phyloP scores from a whole-genome alignment of 2,888 invertebrate genomes.

The Agelastica alni region DNA sequence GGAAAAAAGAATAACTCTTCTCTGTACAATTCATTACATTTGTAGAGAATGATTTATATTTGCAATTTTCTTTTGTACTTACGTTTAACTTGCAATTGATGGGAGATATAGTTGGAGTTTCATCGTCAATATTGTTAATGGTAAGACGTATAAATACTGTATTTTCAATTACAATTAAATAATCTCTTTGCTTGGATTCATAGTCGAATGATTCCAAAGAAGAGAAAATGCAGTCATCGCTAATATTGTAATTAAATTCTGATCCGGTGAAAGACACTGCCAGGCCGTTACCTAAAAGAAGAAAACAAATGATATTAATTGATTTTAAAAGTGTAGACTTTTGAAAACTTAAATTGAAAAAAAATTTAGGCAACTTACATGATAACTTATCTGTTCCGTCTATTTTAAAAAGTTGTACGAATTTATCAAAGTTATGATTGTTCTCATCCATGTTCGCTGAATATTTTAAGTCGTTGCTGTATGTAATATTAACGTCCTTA shows the following conservation, averaged over 20 bases:
- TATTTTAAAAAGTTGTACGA: conserved; percentile 2
- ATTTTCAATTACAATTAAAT: background rate
- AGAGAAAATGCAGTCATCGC: conserved; percentile 6
- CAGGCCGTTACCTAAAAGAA: background rate
- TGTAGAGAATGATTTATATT: no score
- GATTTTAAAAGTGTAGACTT: no score
- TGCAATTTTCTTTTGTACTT: no score
- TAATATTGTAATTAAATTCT: background rate
- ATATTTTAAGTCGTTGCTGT: background rate
- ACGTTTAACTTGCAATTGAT: conserved; percentile 9
- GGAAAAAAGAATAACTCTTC: no score
- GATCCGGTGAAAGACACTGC: background rate
- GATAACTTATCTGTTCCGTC: background rate
- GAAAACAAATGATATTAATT: no score
- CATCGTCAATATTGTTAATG: conserved; percentile 19
- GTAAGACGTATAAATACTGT: background rate
- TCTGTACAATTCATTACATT: no score
- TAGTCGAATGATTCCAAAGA: conserved; percentile 17
- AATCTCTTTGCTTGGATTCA: conserved; percentile 5
- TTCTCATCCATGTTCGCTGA: conserved; percentile 24
- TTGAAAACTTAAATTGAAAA: no score
- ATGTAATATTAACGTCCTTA: conserved; percentile 1
- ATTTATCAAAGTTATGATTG: conserved; percentile 9
- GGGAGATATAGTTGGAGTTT: conserved; percentile 4
- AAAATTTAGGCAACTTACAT: background rate